Evolutionary conservation across 2,888 invertebrate genomes (phyloP).

Genomic region (Tetheella fluctuosa): DNA sequence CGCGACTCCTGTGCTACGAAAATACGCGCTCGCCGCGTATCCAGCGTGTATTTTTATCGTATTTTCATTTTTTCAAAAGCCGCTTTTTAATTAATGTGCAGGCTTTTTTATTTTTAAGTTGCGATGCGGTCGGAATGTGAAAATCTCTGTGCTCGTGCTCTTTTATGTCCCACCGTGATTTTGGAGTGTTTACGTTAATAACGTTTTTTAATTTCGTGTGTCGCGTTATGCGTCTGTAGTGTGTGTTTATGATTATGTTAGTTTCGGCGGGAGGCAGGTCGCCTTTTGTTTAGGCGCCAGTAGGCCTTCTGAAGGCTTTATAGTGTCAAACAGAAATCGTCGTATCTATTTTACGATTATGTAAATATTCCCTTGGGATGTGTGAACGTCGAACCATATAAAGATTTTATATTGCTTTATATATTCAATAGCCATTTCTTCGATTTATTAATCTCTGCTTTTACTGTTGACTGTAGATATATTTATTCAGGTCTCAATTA

Average conservation of each 20-base stretch:
- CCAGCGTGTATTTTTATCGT: conserved; percentile 37
- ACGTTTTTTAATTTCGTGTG: conserved; percentile 33
- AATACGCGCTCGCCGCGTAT: conserved; percentile 12
- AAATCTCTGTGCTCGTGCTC: conserved; percentile 34
- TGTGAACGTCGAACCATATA: conserved; percentile 16
- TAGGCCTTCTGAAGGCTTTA: conserved; percentile 18
- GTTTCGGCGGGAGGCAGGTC: conserved; percentile 25
- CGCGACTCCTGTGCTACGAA: conserved; percentile 59
- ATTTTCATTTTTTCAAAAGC: conserved; percentile 43
- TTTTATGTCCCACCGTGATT: conserved; percentile 26
- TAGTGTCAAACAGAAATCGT: conserved; percentile 30
- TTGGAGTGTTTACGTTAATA: conserved; percentile 39
- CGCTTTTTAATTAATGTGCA: conserved; percentile 66
- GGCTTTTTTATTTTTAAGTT: conserved; percentile 44
- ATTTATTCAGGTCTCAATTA: not conserved
- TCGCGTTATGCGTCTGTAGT: conserved; percentile 23
- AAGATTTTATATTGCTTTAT: conserved; percentile 8
- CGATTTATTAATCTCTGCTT: not conserved
- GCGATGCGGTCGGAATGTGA: conserved; percentile 44
- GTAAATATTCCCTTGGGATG: conserved; percentile 23
- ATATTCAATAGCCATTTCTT: not conserved
- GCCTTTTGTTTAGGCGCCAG: conserved; percentile 17
- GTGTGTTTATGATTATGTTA: conserved; percentile 38
- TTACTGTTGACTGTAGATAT: not conserved
- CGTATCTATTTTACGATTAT: conserved; percentile 25